phyloP scores from a whole-genome alignment of 30 jellyfish, hydroid and myxozoan genomes.

The Aurelia aurita complex sp. Pacific region DNA sequence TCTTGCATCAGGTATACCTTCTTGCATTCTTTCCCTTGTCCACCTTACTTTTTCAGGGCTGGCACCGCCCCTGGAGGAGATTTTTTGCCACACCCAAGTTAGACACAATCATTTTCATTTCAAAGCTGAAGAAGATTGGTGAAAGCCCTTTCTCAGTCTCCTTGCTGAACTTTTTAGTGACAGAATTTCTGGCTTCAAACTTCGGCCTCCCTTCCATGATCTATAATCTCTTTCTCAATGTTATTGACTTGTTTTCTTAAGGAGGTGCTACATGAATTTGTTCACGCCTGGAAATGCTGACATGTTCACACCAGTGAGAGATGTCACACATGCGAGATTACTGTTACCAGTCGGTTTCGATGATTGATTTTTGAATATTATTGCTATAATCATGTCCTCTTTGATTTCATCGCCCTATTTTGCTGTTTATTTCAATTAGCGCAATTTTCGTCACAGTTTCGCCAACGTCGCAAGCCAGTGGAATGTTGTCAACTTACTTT shows the following conservation, averaged over 20 bases:
- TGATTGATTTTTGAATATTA: constrained; percentile 41
- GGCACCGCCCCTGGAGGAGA: too few species aligned
- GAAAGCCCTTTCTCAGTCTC: too few species aligned
- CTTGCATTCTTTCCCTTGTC: too few species aligned
- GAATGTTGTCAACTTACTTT: background rate
- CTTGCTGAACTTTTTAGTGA: too few species aligned
- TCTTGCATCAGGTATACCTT: too few species aligned
- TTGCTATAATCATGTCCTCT: constrained; percentile 23
- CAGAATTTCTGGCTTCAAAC: too few species aligned
- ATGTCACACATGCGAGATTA: background rate
- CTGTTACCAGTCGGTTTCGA: constrained; percentile 7
- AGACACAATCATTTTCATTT: too few species aligned
- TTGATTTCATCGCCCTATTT: constrained; percentile 9
- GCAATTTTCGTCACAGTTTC: background rate
- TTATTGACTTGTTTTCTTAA: background rate
- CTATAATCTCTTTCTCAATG: too few species aligned
- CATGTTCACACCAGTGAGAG: background rate
- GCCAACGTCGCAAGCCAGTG: background rate
- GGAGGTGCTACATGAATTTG: constrained; percentile 1
- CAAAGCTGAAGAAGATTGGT: too few species aligned
- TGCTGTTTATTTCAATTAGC: constrained; percentile 1
- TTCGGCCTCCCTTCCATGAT: too few species aligned
- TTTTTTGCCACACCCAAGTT: too few species aligned
- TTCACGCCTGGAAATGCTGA: constrained; percentile 9
- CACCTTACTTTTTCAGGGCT: too few species aligned